Conservation (phyloP, 2,888 invertebrate genomes). For the Lithophane semibrunnea region DNA sequence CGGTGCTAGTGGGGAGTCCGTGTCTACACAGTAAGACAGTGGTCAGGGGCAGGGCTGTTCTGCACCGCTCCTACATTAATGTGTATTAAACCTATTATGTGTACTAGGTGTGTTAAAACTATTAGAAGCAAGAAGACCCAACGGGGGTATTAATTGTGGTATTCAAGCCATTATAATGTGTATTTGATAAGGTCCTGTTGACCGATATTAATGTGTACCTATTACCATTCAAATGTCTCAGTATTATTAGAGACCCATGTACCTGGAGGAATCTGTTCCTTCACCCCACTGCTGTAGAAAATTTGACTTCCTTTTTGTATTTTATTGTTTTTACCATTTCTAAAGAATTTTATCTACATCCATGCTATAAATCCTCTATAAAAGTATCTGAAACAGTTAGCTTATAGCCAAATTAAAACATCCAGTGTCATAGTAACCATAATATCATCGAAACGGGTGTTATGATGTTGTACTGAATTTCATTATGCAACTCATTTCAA, state of each 20-base stretch:
- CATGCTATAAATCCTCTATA: too few species aligned
- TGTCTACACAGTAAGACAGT: slow-evolving; percentile 48
- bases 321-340: not conserved
- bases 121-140: slow-evolving; percentile 6
- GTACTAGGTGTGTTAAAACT: not conserved
- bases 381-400: too few species aligned
- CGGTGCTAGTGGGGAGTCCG: not conserved
- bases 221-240: not conserved
- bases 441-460: too few species aligned
- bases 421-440: too few species aligned
- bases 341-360: too few species aligned
- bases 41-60: slow-evolving; percentile 41
- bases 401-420: too few species aligned
- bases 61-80: not conserved
- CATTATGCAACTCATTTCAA: too few species aligned
- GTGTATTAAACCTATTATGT: slow-evolving; percentile 7
- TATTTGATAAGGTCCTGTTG: slow-evolving; percentile 25
- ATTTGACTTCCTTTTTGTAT: slow-evolving; percentile 38
- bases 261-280: slow-evolving; percentile 20
- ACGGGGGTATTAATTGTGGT: slow-evolving; percentile 13
- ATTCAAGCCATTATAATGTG: slow-evolving; percentile 24
- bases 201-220: slow-evolving; percentile 22
- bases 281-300: slow-evolving; percentile 39
- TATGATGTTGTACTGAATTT: too few species aligned
- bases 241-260: slow-evolving; percentile 1